Conservation (phyloP, 2,888 invertebrate species). For the Slavum lentiscoides region DNA sequence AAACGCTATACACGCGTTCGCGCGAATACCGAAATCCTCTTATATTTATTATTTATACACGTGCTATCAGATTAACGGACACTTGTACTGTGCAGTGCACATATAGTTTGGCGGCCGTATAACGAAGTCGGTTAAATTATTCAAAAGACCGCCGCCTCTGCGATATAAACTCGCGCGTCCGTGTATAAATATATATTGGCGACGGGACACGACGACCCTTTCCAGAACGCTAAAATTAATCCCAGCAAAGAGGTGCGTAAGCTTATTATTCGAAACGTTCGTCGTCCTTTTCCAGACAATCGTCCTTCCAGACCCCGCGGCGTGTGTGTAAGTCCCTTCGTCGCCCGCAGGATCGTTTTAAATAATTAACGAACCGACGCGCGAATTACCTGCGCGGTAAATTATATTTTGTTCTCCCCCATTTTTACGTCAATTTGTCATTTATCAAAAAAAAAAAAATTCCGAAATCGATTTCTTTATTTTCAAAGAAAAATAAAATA, state of each 20-base stretch:
- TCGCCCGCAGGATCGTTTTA: slow-evolving; percentile 10
- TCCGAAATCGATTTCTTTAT: too few species aligned
- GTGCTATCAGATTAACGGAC: slow-evolving; percentile 43
- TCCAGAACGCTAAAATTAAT: slow-evolving; percentile 41
- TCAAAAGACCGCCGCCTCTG: slow-evolving; percentile 18
- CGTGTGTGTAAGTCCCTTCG: too few species aligned
- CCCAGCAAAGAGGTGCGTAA: slow-evolving; percentile 33
- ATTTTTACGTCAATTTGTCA: too few species aligned
- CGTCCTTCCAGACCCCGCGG: not conserved
- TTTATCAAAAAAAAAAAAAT: too few species aligned
- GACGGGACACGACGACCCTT: slow-evolving; percentile 20
- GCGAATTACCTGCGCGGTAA: not conserved
- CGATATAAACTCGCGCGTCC: not conserved
- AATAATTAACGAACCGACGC: slow-evolving; percentile 38
- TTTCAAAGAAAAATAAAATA: too few species aligned
- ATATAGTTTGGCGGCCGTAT: not conserved
- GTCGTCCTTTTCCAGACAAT: slow-evolving; percentile 21
- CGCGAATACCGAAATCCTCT: slow-evolving; percentile 25
- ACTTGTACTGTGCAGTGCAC: slow-evolving; percentile 12
- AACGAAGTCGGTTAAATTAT: slow-evolving; percentile 39
- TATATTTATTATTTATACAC: not conserved
- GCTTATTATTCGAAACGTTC: slow-evolving; percentile 37
- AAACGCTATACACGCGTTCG: not conserved
- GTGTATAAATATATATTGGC: not conserved
- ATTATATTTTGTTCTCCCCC: too few species aligned